Base-by-base conservation (phyloP, 2,888 invertebrate species). In the Drosophila flavopinicola region DNA sequence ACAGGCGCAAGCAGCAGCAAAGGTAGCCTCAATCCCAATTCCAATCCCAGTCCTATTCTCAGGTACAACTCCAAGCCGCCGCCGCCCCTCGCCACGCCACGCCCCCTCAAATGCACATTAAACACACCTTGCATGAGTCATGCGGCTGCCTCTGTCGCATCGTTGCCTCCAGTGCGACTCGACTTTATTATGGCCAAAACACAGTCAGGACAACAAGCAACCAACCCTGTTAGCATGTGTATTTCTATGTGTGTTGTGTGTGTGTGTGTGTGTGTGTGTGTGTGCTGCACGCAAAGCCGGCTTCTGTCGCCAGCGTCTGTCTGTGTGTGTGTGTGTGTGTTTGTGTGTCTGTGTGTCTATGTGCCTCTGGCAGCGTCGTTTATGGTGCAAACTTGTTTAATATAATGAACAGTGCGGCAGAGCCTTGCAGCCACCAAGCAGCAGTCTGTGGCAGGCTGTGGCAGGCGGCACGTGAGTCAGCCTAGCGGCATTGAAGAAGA, bases 311-410 rank as follows among this genome's bases (percentile, higher is more conserved):
- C 64, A 64, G 33, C 29, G 33, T 44, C 52, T 20, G 37, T 49
- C 23, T 15, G 24, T 7, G 29, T 17, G 20, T 44, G 17, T 44
- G 44, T 20, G n/a, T n/a, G n/a, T n/a, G n/a, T n/a, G n/a, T 44
- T 4, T 4, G 20, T 2, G 2, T 20, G 30, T 37, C 48, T 23
- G 42, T n/a, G 52, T 56, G 63, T 56, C 63, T 73, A 29, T 67
- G 71, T 61, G 75, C 84, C 60, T 76, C 71, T 67, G 78, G 78
- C 83, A 59, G 65, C 69, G 70, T 73, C 85, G 70, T 78, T 87
- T 85, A 78, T 87, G 78, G 76, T 67, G 76, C 66, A 84, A 85
- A 87, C 83, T 84, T 84, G 87, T 85, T 84, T 84, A 87, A 84
- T 82, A 84, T 82, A 84, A 84, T 87, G 78, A 82, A 85, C 85